Base-by-base conservation (phyloP, 1,140 invertebrate species). In the Heliconius nattereri region DNA sequence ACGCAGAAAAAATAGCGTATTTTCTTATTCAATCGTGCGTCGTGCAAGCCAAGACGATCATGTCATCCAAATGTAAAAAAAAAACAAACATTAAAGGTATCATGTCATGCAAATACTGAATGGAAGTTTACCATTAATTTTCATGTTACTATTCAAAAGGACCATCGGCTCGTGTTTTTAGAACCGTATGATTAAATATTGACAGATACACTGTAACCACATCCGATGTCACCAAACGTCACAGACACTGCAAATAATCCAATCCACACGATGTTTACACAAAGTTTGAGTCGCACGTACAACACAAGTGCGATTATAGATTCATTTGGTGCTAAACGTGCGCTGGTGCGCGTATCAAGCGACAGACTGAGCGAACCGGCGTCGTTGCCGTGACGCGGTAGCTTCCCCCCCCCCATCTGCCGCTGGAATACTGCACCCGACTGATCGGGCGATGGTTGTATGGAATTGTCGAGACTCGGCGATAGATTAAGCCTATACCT, bases 61-160 rank as follows among this genome's bases (percentile, higher is more conserved):
- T 86, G 85, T 87, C 87, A 90, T 92, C 84, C 87, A 86, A 76
- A 87, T 87, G 88, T 78, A 85, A 82, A 87, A 89, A 87, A 82
- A 81, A 88, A 80, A 86, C 84, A 84, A 85, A 84, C 54, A 78
- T 72, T 77, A 66, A 77, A 74, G 5, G 35, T 11, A 75, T 71
- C 49, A 35, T 35, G 29, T 71, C 90, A 92, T 92, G 91, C 91
- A 94, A 89, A 89, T 88, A 90, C 83, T 84, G 79, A 84, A 83
- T 77, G 80, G 79, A 81, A 89, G 84, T 91, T 94, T 94, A 94
- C 92, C 91, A 90, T 92, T 92, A 87, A 94, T 94, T 94, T 93
- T 94, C 92, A 94, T 93, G 88, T 92, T 93, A 93, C 85, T 94
- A 90, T 94, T 94, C 90, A 94, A 93, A 85, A 92, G 90, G 85